phyloP scores from a whole-genome alignment of 1,140 invertebrate species.

The Drosophila takahashii region DNA sequence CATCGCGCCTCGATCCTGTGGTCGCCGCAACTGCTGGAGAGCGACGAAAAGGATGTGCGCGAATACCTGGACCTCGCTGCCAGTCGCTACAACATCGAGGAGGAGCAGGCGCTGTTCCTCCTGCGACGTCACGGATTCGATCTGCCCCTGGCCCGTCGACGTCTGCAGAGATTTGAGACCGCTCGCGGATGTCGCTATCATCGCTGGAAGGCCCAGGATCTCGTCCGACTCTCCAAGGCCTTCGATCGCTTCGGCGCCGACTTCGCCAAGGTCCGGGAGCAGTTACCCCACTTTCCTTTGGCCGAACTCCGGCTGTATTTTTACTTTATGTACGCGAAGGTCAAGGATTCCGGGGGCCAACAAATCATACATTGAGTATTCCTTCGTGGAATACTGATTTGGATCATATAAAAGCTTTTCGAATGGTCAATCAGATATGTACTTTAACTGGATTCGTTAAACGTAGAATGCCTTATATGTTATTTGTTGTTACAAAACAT shows the following conservation, averaged over 20 bases:
- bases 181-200: conserved; percentile 25
- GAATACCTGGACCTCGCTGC: conserved; percentile 29
- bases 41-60: conserved; percentile 4
- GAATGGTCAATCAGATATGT: not conserved
- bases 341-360: not conserved
- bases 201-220: conserved; percentile 32
- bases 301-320: conserved; percentile 28
- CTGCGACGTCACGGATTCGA: conserved; percentile 29
- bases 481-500: not conserved
- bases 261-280: conserved; percentile 12
- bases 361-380: not conserved
- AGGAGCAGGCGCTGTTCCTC: conserved; percentile 39
- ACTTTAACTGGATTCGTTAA: not conserved
- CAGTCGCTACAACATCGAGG: conserved; percentile 18
- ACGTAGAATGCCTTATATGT: not conserved
- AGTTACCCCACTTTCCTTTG: conserved; percentile 23
- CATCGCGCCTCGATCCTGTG: conserved; percentile 34
- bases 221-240: conserved; percentile 16
- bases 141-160: conserved; percentile 6
- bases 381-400: not conserved
- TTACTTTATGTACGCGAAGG: conserved; percentile 14
- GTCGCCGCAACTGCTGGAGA: conserved; percentile 14
- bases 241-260: conserved; percentile 13
- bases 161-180: conserved; percentile 10
- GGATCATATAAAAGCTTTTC: not conserved